Evolutionary conservation across 2,888 invertebrate species (phyloP).

Genomic region (Rhabditoides inermis): DNA sequence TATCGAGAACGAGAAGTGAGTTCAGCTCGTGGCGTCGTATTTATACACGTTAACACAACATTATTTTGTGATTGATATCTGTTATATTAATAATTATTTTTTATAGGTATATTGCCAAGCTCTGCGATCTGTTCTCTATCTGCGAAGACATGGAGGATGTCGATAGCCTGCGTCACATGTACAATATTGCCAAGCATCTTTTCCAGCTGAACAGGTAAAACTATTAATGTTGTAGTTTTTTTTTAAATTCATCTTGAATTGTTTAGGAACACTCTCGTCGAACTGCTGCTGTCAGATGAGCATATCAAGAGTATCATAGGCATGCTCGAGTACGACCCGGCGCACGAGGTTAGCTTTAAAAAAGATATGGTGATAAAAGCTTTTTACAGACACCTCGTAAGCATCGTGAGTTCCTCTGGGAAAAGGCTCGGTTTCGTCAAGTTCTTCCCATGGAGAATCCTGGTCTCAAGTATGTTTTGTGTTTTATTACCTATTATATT

Average conservation of each 20-base stretch:
- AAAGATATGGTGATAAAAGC: constrained; percentile 53
- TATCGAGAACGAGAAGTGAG: constrained; percentile 74
- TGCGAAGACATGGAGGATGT: constrained; percentile 93
- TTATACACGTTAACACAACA: no score
- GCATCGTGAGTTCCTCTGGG: constrained; percentile 89
- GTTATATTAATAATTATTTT: no score
- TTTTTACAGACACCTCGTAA: constrained; percentile 54
- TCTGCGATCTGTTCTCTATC: constrained; percentile 86
- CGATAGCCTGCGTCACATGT: constrained; percentile 75
- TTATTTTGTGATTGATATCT: no score
- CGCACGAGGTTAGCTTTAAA: no score
- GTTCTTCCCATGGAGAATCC: constrained; percentile 84
- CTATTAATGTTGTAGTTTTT: constrained; percentile 73
- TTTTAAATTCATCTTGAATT: constrained; percentile 3
- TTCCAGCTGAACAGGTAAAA: constrained; percentile 92
- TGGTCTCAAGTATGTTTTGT: constrained; percentile 66
- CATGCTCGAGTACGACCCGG: constrained; percentile 91
- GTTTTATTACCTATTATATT: background rate
- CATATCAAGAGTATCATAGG: constrained; percentile 74
- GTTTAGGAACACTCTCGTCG: constrained; percentile 1
- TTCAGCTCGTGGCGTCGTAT: no score
- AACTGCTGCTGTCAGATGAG: constrained; percentile 18
- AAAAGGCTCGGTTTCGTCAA: constrained; percentile 67
- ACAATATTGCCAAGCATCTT: constrained; percentile 88
- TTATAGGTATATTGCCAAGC: constrained; percentile 73